Evolutionary conservation across 1,140 invertebrate genomes (phyloP).

Genomic region (Protaetia brevitarsis): DNA sequence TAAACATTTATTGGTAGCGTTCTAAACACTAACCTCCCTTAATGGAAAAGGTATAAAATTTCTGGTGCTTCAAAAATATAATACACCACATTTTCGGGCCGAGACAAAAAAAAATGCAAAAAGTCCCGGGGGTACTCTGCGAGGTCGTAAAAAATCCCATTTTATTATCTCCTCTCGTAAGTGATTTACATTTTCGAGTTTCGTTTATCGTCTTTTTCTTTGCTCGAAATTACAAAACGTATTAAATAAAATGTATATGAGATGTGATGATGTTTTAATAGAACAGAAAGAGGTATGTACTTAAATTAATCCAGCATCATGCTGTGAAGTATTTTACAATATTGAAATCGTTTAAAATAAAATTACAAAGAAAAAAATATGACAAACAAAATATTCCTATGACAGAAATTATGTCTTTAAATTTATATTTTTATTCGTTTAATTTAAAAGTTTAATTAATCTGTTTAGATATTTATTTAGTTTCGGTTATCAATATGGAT

Average conservation of each 20-base stretch:
- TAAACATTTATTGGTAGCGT: constrained; percentile 30
- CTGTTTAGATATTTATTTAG: no score
- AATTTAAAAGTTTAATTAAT: no score
- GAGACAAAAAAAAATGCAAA: constrained; percentile 29
- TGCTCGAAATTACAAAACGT: not conserved
- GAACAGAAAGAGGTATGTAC: not conserved
- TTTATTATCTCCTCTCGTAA: not conserved
- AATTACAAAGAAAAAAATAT: no score
- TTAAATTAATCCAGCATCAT: not conserved
- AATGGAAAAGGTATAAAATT: constrained; percentile 51
- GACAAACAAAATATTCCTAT: no score
- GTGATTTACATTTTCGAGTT: not conserved
- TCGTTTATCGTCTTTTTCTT: not conserved
- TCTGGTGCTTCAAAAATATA: constrained; percentile 43
- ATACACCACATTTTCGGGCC: constrained; percentile 35
- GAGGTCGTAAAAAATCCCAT: not conserved
- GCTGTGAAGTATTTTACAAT: not conserved
- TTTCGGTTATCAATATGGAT: no score
- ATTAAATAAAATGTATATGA: constrained; percentile 12
- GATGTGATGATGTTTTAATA: constrained; percentile 1
- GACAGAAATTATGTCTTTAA: no score
- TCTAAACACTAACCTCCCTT: constrained; percentile 41
- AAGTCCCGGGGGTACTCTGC: not conserved
- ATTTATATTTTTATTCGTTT: no score
- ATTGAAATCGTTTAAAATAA: no score